Percentiles rank a stretch among this genome's conserved stretches.
Evolutionary conservation across 2,888 invertebrate species (phyloP).

Genomic region (Plemyria rubiginata): DNA sequence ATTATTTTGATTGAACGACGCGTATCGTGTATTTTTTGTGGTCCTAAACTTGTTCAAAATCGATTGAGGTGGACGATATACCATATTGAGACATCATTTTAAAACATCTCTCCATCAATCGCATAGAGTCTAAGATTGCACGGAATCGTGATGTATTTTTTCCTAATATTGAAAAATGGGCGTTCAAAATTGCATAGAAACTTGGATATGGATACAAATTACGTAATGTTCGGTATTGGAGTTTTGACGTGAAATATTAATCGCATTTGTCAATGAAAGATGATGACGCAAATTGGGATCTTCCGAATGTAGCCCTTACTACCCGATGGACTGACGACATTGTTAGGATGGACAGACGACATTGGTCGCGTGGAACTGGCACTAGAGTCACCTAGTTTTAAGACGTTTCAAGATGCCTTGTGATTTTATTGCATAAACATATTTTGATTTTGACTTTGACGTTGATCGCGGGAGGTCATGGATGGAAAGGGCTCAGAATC

Average conservation of each 20-base stretch:
- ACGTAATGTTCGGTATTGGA: constrained; percentile 52
- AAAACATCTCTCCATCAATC: constrained; percentile 20
- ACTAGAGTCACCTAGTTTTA: too few relatives aligned
- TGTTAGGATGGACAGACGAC: too few relatives aligned
- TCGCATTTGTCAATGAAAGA: constrained; percentile 47
- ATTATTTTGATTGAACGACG: constrained; percentile 82
- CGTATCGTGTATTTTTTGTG: constrained; percentile 53
- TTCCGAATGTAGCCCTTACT: too few relatives aligned
- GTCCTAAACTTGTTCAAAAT: constrained; percentile 65
- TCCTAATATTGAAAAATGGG: constrained; percentile 64
- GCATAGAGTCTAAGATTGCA: constrained; percentile 20
- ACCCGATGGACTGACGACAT: too few relatives aligned
- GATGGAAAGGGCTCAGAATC: too few relatives aligned
- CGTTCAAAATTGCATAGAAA: constrained; percentile 71
- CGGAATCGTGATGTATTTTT: constrained; percentile 20
- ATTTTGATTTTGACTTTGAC: too few relatives aligned
- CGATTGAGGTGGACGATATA: constrained; percentile 73
- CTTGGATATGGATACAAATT: constrained; percentile 56
- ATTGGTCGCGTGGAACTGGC: too few relatives aligned
- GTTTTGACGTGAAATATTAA: constrained; percentile 57
- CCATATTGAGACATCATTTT: constrained; percentile 61
- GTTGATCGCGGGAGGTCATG: too few relatives aligned
- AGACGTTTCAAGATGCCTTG: too few relatives aligned
- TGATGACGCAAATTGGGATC: constrained; percentile 61
- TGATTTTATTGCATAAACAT: too few relatives aligned